Base-by-base conservation (phyloP, 2,113 vertebrate genomes). In the Leiothrix lutea region DNA sequence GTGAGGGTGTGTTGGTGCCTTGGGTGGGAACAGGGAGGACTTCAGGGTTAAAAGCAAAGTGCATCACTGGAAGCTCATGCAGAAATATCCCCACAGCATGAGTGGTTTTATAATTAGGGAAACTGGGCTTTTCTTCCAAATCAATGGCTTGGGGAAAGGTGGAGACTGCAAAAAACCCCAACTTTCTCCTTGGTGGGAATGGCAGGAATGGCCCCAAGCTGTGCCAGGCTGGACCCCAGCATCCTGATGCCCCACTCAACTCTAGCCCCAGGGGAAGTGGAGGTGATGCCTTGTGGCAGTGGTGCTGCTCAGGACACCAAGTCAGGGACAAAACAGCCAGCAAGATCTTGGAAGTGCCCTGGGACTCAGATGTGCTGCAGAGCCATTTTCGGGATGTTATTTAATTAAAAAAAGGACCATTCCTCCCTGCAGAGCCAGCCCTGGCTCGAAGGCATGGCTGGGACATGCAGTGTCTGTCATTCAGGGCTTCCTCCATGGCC, bases 211-310 rank as follows among this genome's bases (percentile, higher is more conserved):
- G 31, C 50, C 38, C 31, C 60, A 53, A 10, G n/a, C 20, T 77
- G 14, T 65, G 62, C 62, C 54, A 69, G 28, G 31, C 50, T 86
- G 54, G 31, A 48, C n/a, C 24, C 79, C 48, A 25, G 26, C 18
- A 64, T 14, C 50, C 70, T 26, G 23, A 31, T 2, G 1, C 28
- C 33, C 7, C 0, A 0, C 48, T 75, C 0, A 0, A n/a, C 45
- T 80, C 28, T 1, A 3, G 11, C 18, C 54, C 47, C 4, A 1
- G 15, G 15, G 21, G 38, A 35, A 26, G 60, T 1, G 2, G 45
- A 72, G 40, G 33, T 18, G 61, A 38, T 54, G 29, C 56, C 31
- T 40, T 11, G 1, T 19, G 64, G 36, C 42, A 18, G 66, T 25
- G 45, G 33, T 53, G 42, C 71, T 4, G 3, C 64, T 12, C 18